Evolutionary conservation across 2,113 vertebrate species (phyloP), one percentile per base, ranked within the genome.

Genomic region (Bufo bufo): DNA sequence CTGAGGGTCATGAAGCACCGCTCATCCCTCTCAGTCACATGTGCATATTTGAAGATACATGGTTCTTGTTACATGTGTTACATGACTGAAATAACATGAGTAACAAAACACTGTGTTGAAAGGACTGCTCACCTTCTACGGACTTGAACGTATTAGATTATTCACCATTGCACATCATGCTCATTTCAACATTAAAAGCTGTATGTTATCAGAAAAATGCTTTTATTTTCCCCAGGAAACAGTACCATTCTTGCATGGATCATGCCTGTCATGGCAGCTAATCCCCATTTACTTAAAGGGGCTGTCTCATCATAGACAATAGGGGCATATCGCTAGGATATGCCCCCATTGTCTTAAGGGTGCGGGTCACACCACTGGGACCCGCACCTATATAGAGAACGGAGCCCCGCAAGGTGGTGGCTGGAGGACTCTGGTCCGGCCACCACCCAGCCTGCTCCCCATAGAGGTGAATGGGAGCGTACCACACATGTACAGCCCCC

Each of bases 61-160:
- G 66, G 49, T 14, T 54, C 75, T 52, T 66, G 71, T 65, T 54
- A 71, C 81, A 69, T 78, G 47, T 61, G 56, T 63, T 83, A 83
- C 80, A 77, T 83, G 13, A 75, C 56, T 77, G 23, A 83, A 59
- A 83, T 63, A 75, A 77, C 20, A 50, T 59, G 33, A 82, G 81
- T 84, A 89, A 89, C 81, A 69, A 84, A 14, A 84, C 49, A 84
- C 33, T 72, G 86, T 59, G 7, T 17, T 47, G 8, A 50, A 56
- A 54, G 50, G n/a, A 23, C 50, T 0, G 19, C 50, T 33, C 50
- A 56, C 20, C 23, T 19, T 81, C 23, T 58, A 45, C 4, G 13
- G 8, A 54, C 75, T 58, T 23, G 54, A 78, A 50, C 11, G 9
- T 47, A 75, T 47, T 50, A 9, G 19, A 5, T 19, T 50, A 6